Percentiles rank a stretch among this genome's conserved stretches.
Evolutionary conservation across 2,113 vertebrate genomes (phyloP).

Genomic region (Alaudala cheleensis): DNA sequence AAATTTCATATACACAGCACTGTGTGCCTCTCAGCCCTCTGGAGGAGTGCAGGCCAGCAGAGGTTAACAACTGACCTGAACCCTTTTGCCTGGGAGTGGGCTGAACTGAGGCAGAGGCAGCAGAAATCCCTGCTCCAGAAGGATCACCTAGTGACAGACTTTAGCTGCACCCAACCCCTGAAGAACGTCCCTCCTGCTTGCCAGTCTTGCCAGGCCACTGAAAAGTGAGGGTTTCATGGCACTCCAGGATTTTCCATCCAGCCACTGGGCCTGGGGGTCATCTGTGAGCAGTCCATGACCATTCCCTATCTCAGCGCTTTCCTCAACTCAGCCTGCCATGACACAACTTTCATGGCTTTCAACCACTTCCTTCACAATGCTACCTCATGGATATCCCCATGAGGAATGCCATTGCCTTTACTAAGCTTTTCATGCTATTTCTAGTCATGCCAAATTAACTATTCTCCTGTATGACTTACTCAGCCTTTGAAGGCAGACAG

Average conservation of each 20-base stretch:
- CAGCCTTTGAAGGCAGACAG: neutral
- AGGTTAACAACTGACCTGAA: neutral
- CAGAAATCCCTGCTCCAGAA: neutral
- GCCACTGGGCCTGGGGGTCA: neutral
- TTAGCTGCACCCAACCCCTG: neutral
- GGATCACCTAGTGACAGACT: neutral
- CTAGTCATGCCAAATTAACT: neutral
- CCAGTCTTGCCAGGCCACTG: neutral
- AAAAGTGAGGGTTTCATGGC: neutral
- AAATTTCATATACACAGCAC: neutral
- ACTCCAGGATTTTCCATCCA: neutral
- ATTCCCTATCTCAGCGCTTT: neutral
- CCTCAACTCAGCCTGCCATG: neutral
- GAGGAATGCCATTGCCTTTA: conserved; percentile 15
- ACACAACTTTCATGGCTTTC: conserved; percentile 26
- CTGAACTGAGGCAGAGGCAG: neutral
- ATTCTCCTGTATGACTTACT: neutral
- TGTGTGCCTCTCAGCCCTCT: neutral
- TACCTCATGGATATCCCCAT: neutral
- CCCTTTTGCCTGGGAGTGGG: neutral
- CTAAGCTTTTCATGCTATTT: neutral
- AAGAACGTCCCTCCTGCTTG: neutral
- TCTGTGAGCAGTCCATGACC: neutral
- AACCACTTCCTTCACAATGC: conserved; percentile 25
- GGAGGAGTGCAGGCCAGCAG: neutral